Percentiles rank a stretch among this genome's conserved stretches.
phyloP scores from a whole-genome alignment of 2,888 invertebrate genomes.

The Nymphalis c-album region DNA sequence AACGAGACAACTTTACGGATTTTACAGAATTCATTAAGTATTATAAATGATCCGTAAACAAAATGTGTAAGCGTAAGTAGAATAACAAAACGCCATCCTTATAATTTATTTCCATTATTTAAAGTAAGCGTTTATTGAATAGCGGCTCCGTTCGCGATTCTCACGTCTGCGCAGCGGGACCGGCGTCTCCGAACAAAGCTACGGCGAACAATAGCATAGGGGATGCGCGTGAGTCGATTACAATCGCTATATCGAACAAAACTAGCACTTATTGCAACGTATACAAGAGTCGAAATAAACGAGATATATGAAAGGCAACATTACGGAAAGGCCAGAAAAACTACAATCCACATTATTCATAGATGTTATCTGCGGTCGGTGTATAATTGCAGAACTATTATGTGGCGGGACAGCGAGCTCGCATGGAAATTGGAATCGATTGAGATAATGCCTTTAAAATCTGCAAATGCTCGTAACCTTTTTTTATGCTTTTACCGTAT shows the following conservation, averaged over 20 bases:
- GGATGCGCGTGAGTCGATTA: constrained; percentile 27
- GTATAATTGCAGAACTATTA: constrained; percentile 30
- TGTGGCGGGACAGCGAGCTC: constrained; percentile 20
- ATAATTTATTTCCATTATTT: constrained; percentile 13
- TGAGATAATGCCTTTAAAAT: constrained; percentile 4
- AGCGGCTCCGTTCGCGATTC: constrained; percentile 23
- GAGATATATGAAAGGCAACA: background rate
- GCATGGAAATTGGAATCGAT: constrained; percentile 21
- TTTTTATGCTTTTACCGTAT: no score
- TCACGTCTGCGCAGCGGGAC: constrained; percentile 29
- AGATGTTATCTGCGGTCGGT: constrained; percentile 29
- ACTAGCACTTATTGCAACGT: background rate
- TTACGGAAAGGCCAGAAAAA: constrained; percentile 23
- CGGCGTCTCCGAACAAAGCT: constrained; percentile 6
- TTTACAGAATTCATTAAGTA: constrained; percentile 9
- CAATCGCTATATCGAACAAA: background rate
- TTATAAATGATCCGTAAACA: constrained; percentile 18
- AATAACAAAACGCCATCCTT: constrained; percentile 1
- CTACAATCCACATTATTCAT: constrained; percentile 29
- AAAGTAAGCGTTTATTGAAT: constrained; percentile 6
- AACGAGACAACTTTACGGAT: no score
- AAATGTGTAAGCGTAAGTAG: background rate
- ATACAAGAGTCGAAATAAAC: constrained; percentile 1
- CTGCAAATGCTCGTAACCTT: background rate
- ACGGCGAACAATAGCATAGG: constrained; percentile 23